phyloP scores from a whole-genome alignment of 1,140 invertebrate species.

The Scaptodrosophila lebanonensis region DNA sequence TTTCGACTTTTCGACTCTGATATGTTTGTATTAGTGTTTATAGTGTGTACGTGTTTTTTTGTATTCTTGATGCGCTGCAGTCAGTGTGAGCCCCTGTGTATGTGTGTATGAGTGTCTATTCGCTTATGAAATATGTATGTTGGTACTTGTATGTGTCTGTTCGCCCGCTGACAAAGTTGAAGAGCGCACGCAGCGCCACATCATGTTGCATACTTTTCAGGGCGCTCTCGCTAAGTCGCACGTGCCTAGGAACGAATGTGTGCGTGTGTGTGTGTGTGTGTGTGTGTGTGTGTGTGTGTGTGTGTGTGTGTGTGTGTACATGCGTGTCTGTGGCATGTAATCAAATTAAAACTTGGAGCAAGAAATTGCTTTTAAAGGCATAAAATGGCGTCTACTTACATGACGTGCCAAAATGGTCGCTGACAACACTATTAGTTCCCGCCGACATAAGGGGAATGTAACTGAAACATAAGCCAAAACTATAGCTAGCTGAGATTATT shows the following conservation, averaged over 20 bases:
- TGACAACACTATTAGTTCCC: no score
- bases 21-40: slow-evolving; percentile 47
- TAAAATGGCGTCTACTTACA: no score
- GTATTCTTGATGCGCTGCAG: slow-evolving; percentile 34
- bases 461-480: no score
- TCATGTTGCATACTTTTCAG: slow-evolving; percentile 43
- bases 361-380: slow-evolving; percentile 65
- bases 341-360: slow-evolving; percentile 69
- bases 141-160: slow-evolving; percentile 10
- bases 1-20: slow-evolving; percentile 60
- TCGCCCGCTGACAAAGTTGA: slow-evolving; percentile 41
- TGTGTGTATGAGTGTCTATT: slow-evolving; percentile 8
- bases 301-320: slow-evolving; percentile 6
- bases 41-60: slow-evolving; percentile 38
- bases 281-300: slow-evolving; percentile 10
- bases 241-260: slow-evolving; percentile 28
- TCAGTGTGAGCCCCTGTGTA: background rate
- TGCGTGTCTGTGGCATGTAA: slow-evolving; percentile 66
- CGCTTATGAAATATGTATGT: no score
- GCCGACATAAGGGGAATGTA: no score
- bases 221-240: slow-evolving; percentile 7
- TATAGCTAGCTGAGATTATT: no score
- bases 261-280: slow-evolving; percentile 7
- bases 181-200: slow-evolving; percentile 18
- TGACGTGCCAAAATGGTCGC: no score